Percentiles rank a stretch among this genome's conserved stretches.
Evolutionary conservation across 2,113 vertebrate genomes (phyloP).

Genomic region (Tringa solitaria): DNA sequence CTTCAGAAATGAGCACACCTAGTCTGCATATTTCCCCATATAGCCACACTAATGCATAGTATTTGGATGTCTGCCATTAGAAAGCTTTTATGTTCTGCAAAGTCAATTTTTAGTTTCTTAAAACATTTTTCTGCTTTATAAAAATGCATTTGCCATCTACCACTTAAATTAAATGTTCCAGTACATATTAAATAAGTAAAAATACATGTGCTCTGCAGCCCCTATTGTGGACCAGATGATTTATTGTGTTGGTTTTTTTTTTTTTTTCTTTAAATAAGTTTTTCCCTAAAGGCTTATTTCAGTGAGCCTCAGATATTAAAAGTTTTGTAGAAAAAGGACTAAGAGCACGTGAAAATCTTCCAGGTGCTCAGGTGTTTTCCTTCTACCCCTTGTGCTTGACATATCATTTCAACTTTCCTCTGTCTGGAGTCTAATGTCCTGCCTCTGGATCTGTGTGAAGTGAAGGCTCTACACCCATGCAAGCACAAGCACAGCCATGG

Average conservation of each 20-base stretch:
- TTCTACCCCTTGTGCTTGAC: neutral
- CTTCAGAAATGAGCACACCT: constrained; percentile 92
- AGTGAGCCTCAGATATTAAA: neutral
- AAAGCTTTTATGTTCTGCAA: neutral
- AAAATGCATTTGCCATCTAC: neutral
- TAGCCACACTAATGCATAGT: constrained; percentile 58
- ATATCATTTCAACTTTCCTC: neutral
- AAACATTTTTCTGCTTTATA: neutral
- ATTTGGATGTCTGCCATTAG: neutral
- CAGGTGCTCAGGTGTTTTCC: fast-evolving
- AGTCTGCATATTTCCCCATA: constrained; percentile 89
- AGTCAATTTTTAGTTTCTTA: neutral
- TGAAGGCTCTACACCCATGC: fast-evolving
- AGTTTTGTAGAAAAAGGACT: neutral
- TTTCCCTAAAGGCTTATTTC: neutral
- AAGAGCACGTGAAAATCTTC: neutral
- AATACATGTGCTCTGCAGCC: neutral
- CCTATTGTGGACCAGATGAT: neutral
- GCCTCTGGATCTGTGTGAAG: too few relatives aligned
- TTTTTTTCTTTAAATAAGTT: too few relatives aligned
- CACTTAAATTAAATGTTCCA: neutral
- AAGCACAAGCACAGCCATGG: neutral
- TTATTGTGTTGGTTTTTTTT: neutral
- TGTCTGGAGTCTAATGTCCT: neutral
- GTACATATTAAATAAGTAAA: neutral